A percentile compares a stretch with the other conserved stretches of the same genome.
These are phyloP conservation scores for Scolopax mira DNA, from an alignment of 2,113 vertebrate genomes.

Conservation along the genomic window DNA sequence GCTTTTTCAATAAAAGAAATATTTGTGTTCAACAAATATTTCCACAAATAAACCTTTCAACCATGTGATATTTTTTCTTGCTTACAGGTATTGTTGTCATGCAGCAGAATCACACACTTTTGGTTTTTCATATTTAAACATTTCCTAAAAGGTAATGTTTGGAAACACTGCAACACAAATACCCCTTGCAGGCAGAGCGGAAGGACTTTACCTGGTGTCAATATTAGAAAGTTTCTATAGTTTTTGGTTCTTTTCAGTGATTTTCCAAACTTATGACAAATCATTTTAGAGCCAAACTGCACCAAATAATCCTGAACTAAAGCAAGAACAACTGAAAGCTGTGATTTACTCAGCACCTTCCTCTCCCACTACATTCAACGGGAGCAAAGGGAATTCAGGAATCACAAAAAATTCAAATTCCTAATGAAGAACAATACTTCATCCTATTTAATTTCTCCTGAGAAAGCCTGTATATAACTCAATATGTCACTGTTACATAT, in stretches of 20 bases:
- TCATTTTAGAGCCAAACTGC: neutral
- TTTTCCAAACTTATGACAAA: neutral
- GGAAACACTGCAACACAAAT: neutral
- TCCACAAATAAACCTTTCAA: neutral
- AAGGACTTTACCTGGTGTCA: neutral
- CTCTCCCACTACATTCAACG: neutral
- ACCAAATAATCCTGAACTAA: neutral
- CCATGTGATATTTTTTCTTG: neutral
- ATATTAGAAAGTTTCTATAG: neutral
- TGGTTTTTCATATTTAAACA: neutral
- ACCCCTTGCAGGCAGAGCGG: fast-evolving
- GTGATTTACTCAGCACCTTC: neutral
- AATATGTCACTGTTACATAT: neutral
- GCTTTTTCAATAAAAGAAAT: neutral
- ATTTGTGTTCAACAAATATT: neutral
- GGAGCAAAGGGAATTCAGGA: neutral
- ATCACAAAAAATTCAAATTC: neutral
- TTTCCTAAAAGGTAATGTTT: neutral
- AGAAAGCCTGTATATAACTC: neutral
- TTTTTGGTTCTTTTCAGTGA: neutral
- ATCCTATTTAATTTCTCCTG: neutral
- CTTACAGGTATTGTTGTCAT: neutral
- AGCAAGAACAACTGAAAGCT: neutral
- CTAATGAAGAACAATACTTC: neutral
- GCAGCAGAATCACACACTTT: neutral